Evolutionary conservation across 2,113 vertebrate genomes (phyloP), one percentile per base, ranked within the genome.

Genomic region (Aegithalos caudatus): DNA sequence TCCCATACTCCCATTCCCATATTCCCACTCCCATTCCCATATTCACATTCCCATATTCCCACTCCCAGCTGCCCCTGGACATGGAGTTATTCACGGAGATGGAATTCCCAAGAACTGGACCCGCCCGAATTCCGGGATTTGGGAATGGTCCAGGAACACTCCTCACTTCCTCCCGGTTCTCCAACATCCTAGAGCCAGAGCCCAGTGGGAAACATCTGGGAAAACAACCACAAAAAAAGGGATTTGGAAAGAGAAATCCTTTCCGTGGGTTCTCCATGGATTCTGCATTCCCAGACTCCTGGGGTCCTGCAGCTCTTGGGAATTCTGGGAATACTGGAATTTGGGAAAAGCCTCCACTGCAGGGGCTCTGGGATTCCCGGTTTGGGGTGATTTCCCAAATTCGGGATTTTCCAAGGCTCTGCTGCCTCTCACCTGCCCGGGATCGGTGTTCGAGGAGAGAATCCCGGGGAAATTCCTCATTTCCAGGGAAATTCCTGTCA

Each of bases 101-200:
- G 13, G 18, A 42, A 78, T 69, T 28, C 65, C 64, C 53, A 14
- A 4, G 64, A 17, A 8, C 2, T 17, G 12, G 6, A 7, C 19
- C 6, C 4, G 2, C 16, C 51, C 45, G 12, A 31, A 22, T 7
- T 25, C 62, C 62, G 11, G 17, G 3, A 18, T 35, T 2, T n/a
- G 50, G n/a, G 38, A 61, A 38, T 14, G 14, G 48, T 62, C 31
- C 14, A 35, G 56, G 42, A 54, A 27, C 7, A 27, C 2, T 24
- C 50, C 99, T 99, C 96, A 99, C 99, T 96, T 99, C 99, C 89
- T 98, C 98, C 51, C 97, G 98, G 96, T 92, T 98, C 90, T 98
- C 98, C 97, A 97, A 98, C 99, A 99, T 99, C 97, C 98, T 99
- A 97, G 51, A 94, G 83, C 71, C 91, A 91, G 80, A 93, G 80